Conservation (phyloP, 30 jellyfish, hydroid and myxozoan species). For the Sanderia malayensis region DNA sequence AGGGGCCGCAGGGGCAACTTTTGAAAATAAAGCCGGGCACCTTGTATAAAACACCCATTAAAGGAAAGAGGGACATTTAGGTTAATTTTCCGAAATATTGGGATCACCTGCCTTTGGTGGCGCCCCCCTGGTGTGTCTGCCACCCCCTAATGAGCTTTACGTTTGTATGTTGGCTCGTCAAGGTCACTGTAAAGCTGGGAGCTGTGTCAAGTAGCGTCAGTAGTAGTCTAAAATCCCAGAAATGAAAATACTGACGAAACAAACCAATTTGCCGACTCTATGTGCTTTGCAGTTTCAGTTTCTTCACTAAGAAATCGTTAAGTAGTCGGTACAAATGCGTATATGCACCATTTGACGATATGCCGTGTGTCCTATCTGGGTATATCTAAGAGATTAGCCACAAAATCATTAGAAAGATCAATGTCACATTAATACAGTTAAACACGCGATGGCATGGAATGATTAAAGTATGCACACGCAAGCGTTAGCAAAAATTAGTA, state of each 20-base stretch:
- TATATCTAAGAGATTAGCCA: conserved; percentile 48
- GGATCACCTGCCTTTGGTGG: too few relatives aligned
- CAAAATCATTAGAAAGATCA: neutral
- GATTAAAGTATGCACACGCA: neutral
- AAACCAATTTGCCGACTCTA: conserved; percentile 3
- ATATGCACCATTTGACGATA: conserved; percentile 26
- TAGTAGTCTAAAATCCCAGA: neutral
- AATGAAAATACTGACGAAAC: conserved; percentile 42
- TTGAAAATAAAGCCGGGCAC: too few relatives aligned
- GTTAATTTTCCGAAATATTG: too few relatives aligned
- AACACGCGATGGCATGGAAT: neutral
- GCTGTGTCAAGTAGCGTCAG: too few relatives aligned
- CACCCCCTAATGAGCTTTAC: too few relatives aligned
- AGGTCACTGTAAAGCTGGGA: too few relatives aligned
- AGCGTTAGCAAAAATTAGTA: too few relatives aligned
- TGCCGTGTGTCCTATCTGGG: conserved; percentile 92
- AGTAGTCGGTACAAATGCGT: conserved; percentile 65
- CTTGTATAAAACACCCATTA: too few relatives aligned
- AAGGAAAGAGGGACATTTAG: too few relatives aligned
- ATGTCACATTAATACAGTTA: neutral
- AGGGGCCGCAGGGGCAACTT: too few relatives aligned
- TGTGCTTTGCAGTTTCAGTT: conserved; percentile 35
- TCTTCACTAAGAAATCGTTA: conserved; percentile 56
- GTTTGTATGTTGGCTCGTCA: too few relatives aligned
- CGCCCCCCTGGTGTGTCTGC: too few relatives aligned